phyloP scores from a whole-genome alignment of 2,888 invertebrate genomes.

The Helleia helle region DNA sequence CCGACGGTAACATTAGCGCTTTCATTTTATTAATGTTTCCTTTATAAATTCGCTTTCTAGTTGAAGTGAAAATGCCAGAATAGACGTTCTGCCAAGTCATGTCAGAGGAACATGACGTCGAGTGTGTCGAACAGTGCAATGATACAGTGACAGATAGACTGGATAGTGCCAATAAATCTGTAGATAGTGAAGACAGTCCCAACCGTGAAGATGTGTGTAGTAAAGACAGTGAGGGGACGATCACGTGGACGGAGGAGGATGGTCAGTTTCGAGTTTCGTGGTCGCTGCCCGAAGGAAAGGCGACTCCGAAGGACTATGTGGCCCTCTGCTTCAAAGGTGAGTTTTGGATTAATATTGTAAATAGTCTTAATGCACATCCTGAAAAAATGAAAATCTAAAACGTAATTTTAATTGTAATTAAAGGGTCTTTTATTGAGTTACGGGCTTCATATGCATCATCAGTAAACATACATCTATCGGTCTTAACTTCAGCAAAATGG shows the following conservation, averaged over 20 bases:
- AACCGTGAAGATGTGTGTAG: slow-evolving; percentile 23
- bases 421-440: too few species aligned
- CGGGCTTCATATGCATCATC: too few species aligned
- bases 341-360: too few species aligned
- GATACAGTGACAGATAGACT: neutral
- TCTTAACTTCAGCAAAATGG: too few species aligned
- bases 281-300: slow-evolving; percentile 53
- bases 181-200: slow-evolving; percentile 19
- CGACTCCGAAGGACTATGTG: slow-evolving; percentile 61
- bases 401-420: too few species aligned
- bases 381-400: too few species aligned
- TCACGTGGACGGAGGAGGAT: slow-evolving; percentile 52
- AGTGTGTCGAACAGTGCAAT: slow-evolving; percentile 22
- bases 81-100: slow-evolving; percentile 40
- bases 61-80: slow-evolving; percentile 25
- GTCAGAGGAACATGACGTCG: slow-evolving; percentile 49
- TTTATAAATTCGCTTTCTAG: slow-evolving; percentile 7
- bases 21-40: neutral
- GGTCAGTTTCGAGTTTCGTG: slow-evolving; percentile 56
- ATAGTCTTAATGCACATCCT: too few species aligned
- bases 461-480: too few species aligned
- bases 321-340: slow-evolving; percentile 72
- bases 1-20: slow-evolving; percentile 5
- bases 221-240: slow-evolving; percentile 16
- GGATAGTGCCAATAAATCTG: slow-evolving; percentile 36